Evolutionary conservation across 2,797 vertebrate species (phyloP).

Genomic region (Crenichthys baileyi): DNA sequence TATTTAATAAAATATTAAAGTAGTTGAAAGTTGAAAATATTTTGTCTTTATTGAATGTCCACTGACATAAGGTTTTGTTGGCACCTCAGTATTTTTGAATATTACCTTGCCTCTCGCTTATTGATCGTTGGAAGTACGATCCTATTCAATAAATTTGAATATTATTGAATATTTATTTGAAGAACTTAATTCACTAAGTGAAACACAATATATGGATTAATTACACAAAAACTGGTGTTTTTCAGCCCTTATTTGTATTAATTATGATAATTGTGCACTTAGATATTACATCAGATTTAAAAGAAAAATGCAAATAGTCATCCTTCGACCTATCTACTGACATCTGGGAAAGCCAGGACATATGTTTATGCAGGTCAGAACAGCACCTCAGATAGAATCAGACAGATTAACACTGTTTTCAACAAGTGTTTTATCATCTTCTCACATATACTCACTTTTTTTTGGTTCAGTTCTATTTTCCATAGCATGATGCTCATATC

Average conservation of each 20-base stretch:
- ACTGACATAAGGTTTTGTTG: neutral
- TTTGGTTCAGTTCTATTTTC: slow-evolving; percentile 52
- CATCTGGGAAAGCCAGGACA: neutral
- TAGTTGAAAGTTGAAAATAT: too few species aligned
- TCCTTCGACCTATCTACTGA: neutral
- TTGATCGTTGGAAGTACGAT: too few species aligned
- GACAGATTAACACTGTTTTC: slow-evolving; percentile 7
- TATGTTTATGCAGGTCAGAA: neutral
- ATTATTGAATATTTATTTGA: neutral
- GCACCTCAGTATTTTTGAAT: neutral
- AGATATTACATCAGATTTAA: neutral
- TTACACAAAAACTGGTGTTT: neutral
- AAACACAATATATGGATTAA: neutral
- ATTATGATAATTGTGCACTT: neutral
- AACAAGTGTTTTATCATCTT: slow-evolving; percentile 27
- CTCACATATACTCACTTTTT: slow-evolving; percentile 38
- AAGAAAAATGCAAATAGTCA: neutral
- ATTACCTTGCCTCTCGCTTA: neutral
- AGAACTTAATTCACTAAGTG: too few species aligned
- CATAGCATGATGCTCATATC: slow-evolving; percentile 53
- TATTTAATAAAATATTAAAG: too few species aligned
- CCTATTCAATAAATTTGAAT: neutral
- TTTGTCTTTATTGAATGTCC: neutral
- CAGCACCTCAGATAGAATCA: neutral
- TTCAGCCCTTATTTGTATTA: neutral